These are phyloP conservation scores for Dicaeum eximium DNA, from an alignment of 2,113 vertebrate species.

Conservation along the genomic window DNA sequence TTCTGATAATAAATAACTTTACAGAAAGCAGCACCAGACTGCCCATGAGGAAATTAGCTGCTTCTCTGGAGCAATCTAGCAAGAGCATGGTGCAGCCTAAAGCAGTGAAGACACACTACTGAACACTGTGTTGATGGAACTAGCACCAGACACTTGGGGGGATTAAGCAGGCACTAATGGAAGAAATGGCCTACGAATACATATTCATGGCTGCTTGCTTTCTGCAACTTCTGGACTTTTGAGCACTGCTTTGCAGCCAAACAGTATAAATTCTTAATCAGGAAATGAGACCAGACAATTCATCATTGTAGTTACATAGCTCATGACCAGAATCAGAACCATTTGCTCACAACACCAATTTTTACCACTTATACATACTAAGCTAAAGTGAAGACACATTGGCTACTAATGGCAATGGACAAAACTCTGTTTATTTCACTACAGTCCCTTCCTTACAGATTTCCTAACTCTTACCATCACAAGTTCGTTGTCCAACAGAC, in stretches of 20 bases:
- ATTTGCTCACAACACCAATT: background rate
- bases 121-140: background rate
- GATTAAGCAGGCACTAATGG: background rate
- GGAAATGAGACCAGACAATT: background rate
- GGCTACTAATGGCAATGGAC: background rate
- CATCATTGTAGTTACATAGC: rapidly evolving
- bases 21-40: background rate
- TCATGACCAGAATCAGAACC: background rate
- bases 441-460: background rate
- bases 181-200: background rate
- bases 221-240: background rate
- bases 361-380: background rate
- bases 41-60: background rate
- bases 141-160: background rate
- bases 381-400: background rate
- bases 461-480: background rate
- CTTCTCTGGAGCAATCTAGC: background rate
- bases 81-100: background rate
- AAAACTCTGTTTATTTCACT: background rate
- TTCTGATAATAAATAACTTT: background rate
- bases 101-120: background rate
- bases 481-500: background rate
- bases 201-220: background rate
- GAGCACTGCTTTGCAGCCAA: background rate
- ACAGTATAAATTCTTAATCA: background rate